Evolutionary conservation across 1,140 invertebrate species (phyloP).

Genomic region (Sycophila sp.): DNA sequence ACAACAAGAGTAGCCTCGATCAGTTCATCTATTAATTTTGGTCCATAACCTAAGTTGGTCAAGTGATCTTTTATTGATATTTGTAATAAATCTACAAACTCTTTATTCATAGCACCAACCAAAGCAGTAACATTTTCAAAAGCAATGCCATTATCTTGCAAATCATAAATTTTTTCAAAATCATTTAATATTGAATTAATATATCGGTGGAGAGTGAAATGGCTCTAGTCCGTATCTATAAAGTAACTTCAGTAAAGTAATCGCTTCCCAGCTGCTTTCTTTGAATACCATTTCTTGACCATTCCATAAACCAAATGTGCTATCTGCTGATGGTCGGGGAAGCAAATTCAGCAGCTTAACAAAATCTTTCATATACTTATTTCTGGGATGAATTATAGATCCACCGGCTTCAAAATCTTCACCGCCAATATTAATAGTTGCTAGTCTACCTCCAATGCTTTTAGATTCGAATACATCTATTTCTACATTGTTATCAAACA

Average conservation of each 20-base stretch:
- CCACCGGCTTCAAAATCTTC: conserved; percentile 72
- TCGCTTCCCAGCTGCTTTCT: conserved; percentile 63
- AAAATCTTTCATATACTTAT: conserved; percentile 72
- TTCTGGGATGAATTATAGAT: conserved; percentile 70
- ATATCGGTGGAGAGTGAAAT: conserved; percentile 52
- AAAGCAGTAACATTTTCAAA: conserved; percentile 68
- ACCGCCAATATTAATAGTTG: conserved; percentile 64
- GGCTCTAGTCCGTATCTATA: conserved; percentile 70
- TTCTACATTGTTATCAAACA: conserved; percentile 63
- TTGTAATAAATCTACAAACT: conserved; percentile 65
- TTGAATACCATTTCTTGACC: conserved; percentile 68
- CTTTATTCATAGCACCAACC: conserved; percentile 66
- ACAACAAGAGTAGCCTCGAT: conserved; percentile 67
- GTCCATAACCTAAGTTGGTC: conserved; percentile 59
- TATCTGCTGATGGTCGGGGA: background rate
- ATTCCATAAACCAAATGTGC: conserved; percentile 66
- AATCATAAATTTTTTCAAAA: conserved; percentile 69
- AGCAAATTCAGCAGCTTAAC: conserved; percentile 52
- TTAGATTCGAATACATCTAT: conserved; percentile 70
- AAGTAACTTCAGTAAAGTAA: conserved; percentile 65
- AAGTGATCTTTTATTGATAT: conserved; percentile 61
- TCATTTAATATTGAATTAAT: conserved; percentile 51
- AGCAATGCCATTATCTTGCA: conserved; percentile 66
- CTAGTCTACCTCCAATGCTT: conserved; percentile 71
- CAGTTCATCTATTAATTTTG: conserved; percentile 70